phyloP scores from a whole-genome alignment of 2,797 vertebrate genomes.

The Pangasius krempfi region DNA sequence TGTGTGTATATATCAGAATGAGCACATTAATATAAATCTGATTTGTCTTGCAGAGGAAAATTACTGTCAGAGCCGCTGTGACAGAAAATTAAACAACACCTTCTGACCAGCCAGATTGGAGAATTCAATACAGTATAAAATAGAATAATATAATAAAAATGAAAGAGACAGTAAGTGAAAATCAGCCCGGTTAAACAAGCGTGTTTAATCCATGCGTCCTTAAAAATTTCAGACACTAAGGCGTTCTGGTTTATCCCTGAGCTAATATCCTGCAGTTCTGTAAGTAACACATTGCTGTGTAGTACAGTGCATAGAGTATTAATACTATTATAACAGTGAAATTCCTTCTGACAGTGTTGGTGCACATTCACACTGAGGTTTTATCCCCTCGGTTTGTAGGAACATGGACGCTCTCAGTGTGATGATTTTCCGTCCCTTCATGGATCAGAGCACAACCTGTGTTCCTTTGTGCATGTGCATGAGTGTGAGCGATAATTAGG shows the following conservation, averaged over 20 bases:
- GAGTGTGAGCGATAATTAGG: slow-evolving; percentile 49
- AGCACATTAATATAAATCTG: not conserved
- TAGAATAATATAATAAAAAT: not conserved
- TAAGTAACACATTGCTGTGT: not conserved
- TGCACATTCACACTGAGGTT: not conserved
- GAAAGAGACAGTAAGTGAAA: not conserved
- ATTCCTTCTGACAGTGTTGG: not conserved
- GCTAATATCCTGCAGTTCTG: not conserved
- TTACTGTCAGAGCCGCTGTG: not conserved
- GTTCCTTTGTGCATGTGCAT: slow-evolving; percentile 43
- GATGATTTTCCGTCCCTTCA: slow-evolving; percentile 41
- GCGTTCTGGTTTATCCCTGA: not conserved
- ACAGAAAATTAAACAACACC: not conserved
- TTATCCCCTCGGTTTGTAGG: slow-evolving; percentile 12
- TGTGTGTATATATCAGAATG: too few species aligned
- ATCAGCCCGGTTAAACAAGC: not conserved
- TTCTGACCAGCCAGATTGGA: not conserved
- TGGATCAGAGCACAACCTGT: slow-evolving; percentile 47
- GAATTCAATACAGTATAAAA: not conserved
- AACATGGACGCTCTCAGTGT: slow-evolving; percentile 14
- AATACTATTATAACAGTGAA: not conserved
- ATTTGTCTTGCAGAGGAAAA: not conserved
- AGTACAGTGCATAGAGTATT: not conserved
- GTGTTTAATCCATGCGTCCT: not conserved
- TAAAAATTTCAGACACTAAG: not conserved